phyloP scores from a whole-genome alignment of 2,113 vertebrate species.

The Saccopteryx leptura region DNA sequence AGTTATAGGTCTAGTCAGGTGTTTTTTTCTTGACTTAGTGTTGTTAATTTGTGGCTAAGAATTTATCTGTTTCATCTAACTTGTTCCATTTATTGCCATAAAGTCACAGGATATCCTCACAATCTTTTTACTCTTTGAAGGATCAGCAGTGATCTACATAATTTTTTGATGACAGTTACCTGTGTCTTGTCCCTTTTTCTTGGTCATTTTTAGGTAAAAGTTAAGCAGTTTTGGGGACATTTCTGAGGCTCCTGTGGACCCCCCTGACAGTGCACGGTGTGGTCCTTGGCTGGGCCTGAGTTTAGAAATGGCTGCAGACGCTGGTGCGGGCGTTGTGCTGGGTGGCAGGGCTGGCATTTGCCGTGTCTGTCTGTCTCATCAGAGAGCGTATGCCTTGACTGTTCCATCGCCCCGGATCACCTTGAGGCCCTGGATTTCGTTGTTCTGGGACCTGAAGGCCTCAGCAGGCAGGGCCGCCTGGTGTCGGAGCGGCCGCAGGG shows the following conservation, averaged over 20 bases:
- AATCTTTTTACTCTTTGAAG: background rate
- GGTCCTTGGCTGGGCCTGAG: background rate
- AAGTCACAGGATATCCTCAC: background rate
- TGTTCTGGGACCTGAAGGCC: background rate
- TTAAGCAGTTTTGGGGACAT: background rate
- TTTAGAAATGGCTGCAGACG: background rate
- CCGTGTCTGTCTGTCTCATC: background rate
- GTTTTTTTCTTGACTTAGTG: slow-evolving; percentile 30
- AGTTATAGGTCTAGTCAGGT: background rate
- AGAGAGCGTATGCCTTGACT: background rate
- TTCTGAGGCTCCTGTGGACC: background rate
- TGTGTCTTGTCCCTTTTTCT: background rate
- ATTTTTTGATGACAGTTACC: background rate
- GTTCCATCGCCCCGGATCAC: background rate
- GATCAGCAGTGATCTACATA: background rate
- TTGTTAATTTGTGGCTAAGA: background rate
- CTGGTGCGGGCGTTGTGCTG: rapidly evolving
- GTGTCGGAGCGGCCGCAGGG: background rate
- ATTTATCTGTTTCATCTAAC: background rate
- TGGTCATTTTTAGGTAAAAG: background rate
- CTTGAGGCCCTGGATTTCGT: background rate
- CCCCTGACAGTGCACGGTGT: background rate
- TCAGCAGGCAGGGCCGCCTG: background rate
- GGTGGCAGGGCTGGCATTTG: background rate
- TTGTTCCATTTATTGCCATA: background rate